Base-by-base conservation (phyloP, 2,797 vertebrate genomes). In the Gobionotothen gibberifrons region DNA sequence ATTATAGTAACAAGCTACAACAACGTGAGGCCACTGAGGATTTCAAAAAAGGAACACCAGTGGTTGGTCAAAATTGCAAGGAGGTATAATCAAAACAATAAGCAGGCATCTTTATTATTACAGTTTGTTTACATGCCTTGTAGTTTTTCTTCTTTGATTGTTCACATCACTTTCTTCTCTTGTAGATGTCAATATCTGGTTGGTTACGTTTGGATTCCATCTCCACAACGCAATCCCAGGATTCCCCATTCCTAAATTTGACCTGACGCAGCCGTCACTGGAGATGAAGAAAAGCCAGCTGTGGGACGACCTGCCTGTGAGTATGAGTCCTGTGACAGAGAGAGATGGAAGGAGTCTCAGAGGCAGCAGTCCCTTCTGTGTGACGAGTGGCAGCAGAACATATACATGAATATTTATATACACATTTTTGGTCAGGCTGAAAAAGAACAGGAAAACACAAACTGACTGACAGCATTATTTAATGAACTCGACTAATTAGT, bases 191-290 rank as follows among this genome's bases (percentile, higher is more conserved):
- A 99, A 99, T 93, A 99, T 98, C 91, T 99, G 98, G 98, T 92
- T 99, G 92, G 97, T 99, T 87, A 99, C 98, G 1, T 99, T 99
- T 2, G 98, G 98, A 60, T 99, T 99, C 91, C 98, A 99, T 82
- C 96, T 99, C 66, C 97, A 99, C 93, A 99, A 99, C 9, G 97
- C 97, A 10, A 99, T 99, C 92, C 98, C 98, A 80, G 97, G 98
- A 74, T 99, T 98, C 90, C 97, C 97, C 13, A 97, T 98, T 74
- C 98, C 98, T 0, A 98, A 97, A 89, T 97, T 98, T 76, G 97
- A 99, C 89, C 93, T 98, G 90, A 97, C 96, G 1, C 95, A 98
- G 79, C 96, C 97, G 1, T 99, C 98, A 0, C 96, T 99, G 19
- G 98, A 99, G 90, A 97, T 99, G 89, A 93, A 96, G 78, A 99